These are phyloP conservation scores for Meda fulgida DNA, from an alignment of 2,797 vertebrate species.

Conservation along the genomic window DNA sequence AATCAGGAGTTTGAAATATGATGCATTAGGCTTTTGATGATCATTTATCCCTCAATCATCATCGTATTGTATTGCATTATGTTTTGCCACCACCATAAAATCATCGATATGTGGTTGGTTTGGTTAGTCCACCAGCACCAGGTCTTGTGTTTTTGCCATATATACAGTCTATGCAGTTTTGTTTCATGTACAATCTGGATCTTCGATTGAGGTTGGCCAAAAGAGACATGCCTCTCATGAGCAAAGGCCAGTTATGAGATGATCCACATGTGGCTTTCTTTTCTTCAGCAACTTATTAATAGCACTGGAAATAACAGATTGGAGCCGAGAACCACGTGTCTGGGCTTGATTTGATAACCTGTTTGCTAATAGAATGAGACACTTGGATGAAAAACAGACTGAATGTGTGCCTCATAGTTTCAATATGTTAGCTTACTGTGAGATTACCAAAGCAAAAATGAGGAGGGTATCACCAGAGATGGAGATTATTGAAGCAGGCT, in stretches of 20 bases:
- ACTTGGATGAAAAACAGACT: slow-evolving; percentile 27
- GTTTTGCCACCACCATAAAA: not conserved
- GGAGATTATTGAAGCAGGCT: slow-evolving; percentile 10
- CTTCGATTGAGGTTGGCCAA: not conserved
- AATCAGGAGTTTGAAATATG: not conserved
- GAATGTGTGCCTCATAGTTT: slow-evolving; percentile 10
- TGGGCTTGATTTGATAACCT: slow-evolving; percentile 38
- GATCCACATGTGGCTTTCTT: slow-evolving; percentile 44
- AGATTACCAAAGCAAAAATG: slow-evolving; percentile 30
- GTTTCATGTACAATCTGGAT: slow-evolving; percentile 25
- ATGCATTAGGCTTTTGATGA: too few relatives aligned
- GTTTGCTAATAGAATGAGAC: slow-evolving; percentile 30
- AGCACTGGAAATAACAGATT: slow-evolving; percentile 39
- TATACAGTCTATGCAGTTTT: not conserved
- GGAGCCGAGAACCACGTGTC: slow-evolving; percentile 15
- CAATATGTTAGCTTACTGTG: not conserved
- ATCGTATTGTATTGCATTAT: not conserved
- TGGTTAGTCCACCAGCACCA: not conserved
- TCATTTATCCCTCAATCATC: not conserved
- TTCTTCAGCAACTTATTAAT: slow-evolving; percentile 45
- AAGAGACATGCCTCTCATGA: not conserved
- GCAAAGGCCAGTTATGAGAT: slow-evolving; percentile 34
- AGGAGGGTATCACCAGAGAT: slow-evolving; percentile 27
- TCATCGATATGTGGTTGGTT: not conserved
- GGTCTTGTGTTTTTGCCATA: not conserved